Evolutionary conservation across 2,797 vertebrate genomes (phyloP).

Genomic region (Hydrophis major): DNA sequence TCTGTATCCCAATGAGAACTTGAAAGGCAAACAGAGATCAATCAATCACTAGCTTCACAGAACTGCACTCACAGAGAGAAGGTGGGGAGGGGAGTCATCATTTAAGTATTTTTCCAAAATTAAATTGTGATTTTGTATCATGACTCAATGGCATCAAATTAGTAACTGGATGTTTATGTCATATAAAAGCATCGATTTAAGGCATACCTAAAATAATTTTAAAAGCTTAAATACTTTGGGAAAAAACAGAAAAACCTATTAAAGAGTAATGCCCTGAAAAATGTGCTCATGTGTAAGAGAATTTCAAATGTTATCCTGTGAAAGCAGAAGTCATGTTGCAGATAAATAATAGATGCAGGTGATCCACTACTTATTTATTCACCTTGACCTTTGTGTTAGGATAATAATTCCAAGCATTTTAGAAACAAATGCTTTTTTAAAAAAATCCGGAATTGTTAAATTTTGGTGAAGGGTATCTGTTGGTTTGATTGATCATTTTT

Average conservation of each 20-base stretch:
- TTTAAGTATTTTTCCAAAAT: background rate
- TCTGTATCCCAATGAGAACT: background rate
- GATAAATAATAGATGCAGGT: background rate
- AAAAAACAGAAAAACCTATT: background rate
- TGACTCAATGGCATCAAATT: background rate
- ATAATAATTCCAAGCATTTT: background rate
- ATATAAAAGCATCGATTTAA: conserved; percentile 1
- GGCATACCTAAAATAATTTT: background rate
- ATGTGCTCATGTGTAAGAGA: background rate
- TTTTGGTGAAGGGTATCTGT: background rate
- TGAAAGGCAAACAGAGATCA: background rate
- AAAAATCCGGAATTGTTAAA: conserved; percentile 19
- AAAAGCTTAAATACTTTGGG: conserved; percentile 4
- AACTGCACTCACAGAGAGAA: background rate
- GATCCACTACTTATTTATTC: background rate
- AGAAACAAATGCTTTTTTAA: conserved; percentile 18
- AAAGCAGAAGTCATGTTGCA: background rate
- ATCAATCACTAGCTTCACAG: background rate
- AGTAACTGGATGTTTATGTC: conserved; percentile 1
- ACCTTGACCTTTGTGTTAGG: background rate
- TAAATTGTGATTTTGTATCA: background rate
- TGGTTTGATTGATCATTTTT: conserved; percentile 35
- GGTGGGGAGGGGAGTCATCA: background rate
- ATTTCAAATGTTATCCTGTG: background rate
- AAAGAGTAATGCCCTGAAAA: conserved; percentile 5